Evolutionary conservation across 1,140 invertebrate species (phyloP).

Genomic region (Ceratosolen solmsi): DNA sequence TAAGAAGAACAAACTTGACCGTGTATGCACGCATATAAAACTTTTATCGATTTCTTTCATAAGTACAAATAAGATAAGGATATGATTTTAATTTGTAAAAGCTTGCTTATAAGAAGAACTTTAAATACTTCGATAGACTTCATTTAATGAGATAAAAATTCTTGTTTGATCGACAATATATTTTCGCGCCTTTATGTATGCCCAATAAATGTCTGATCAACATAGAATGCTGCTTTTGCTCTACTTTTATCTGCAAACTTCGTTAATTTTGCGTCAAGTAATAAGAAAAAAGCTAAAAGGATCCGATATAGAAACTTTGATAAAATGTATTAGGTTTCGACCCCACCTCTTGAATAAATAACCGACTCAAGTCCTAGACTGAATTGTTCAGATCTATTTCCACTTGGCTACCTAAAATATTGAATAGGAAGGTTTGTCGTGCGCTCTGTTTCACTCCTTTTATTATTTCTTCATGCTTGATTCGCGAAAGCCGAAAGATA

Average conservation of each 20-base stretch:
- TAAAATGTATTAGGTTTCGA: conserved; percentile 43
- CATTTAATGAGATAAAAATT: too few relatives aligned
- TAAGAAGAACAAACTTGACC: too few relatives aligned
- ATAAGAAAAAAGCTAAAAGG: conserved; percentile 37
- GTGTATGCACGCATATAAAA: too few relatives aligned
- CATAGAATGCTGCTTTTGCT: background rate
- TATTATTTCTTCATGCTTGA: conserved; percentile 24
- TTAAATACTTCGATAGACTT: too few relatives aligned
- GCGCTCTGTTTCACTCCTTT: background rate
- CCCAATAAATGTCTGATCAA: conserved; percentile 36
- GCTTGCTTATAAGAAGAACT: too few relatives aligned
- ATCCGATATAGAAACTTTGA: conserved; percentile 21
- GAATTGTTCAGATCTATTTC: conserved; percentile 44
- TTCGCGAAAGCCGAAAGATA: conserved; percentile 9
- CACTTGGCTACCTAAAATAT: conserved; percentile 36
- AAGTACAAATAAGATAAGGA: too few relatives aligned
- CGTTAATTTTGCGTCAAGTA: conserved; percentile 35
- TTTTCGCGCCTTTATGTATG: background rate
- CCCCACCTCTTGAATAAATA: conserved; percentile 40
- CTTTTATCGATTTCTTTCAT: too few relatives aligned
- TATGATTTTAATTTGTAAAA: too few relatives aligned
- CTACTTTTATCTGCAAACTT: conserved; percentile 27
- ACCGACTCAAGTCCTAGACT: conserved; percentile 12
- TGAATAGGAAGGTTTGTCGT: conserved; percentile 1
- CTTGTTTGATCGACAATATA: too few relatives aligned